Percentiles rank a stretch among this genome's conserved stretches.
Conservation (phyloP, 1,140 invertebrate genomes). For the Cydia pomonella region DNA sequence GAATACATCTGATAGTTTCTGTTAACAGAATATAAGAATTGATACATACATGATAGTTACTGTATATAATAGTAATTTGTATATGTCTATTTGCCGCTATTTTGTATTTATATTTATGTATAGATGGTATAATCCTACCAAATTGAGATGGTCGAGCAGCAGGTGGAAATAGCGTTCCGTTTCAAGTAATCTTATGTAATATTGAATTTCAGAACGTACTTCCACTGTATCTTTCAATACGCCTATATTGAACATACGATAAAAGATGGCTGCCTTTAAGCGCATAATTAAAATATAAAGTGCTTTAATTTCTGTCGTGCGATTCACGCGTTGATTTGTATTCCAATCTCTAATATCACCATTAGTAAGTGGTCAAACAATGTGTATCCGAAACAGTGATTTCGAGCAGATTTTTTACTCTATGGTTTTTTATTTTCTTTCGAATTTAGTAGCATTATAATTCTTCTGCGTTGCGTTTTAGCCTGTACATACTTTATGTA, state of each 20-base stretch:
- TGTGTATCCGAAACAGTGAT: constrained; percentile 21
- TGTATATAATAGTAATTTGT: constrained; percentile 63
- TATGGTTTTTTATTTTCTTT: constrained; percentile 52
- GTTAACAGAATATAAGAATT: constrained; percentile 55
- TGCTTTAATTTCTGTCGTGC: neutral
- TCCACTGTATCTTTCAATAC: neutral
- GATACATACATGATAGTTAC: constrained; percentile 59
- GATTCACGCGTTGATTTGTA: neutral
- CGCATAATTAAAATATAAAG: constrained; percentile 4
- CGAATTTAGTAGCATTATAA: constrained; percentile 24
- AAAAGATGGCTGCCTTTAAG: constrained; percentile 30
- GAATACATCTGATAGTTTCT: constrained; percentile 45
- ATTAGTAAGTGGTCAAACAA: constrained; percentile 21
- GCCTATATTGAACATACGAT: neutral
- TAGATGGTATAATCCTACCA: constrained; percentile 63
- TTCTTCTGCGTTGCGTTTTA: constrained; percentile 32
- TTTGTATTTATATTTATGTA: constrained; percentile 69
- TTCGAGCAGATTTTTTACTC: constrained; percentile 42
- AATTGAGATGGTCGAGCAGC: constrained; percentile 50
- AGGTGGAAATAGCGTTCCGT: constrained; percentile 50
- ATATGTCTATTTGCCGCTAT: constrained; percentile 74
- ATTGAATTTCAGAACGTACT: constrained; percentile 22
- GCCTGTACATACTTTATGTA: neutral
- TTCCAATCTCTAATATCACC: neutral
- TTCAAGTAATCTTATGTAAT: constrained; percentile 38